Base-by-base conservation (phyloP, 92 coral and sea anemone species). In the Ricordea florida region DNA sequence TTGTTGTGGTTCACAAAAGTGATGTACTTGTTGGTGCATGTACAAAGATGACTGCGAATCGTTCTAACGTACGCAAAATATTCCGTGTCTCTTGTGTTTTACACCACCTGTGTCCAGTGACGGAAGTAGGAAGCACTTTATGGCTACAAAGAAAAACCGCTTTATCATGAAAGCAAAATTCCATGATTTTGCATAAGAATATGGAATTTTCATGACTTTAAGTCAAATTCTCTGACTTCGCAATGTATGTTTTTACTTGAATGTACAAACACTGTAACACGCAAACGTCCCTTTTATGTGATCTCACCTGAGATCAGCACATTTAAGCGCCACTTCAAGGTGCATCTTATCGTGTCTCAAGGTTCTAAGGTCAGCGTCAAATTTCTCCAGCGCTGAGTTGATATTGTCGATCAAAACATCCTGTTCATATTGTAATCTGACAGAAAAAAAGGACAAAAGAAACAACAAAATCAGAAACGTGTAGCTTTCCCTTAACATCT, bases 291-390 rank as follows among this genome's bases (percentile, higher is more conserved):
- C 11, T 14, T 27, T 4, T 38, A 18, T 43, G 8, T 40, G 18
- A 10, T 41, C 85, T 71, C 11, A 85, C 94, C 91, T 85, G 27
- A 96, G 85, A 64, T 96, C 97, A 38, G 99, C 99, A 62, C 97
- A 92, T 64, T 92, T 92, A 24, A 96, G 27, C 10, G 97, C 94
- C 43, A 92, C 94, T 63, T 96, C 97, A 46, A 78, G 72, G 63
- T 88, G 89, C 52, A 63, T 79, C 62, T 96, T 96, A 0, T 96
- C 99, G 47, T 92, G 99, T 14, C 92, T 88, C 38, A 96, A 57
- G 23, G 97, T 88, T 25, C 97, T 89, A 25, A 96, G 67, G 51
- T 96, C 97, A 21, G 97, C 99, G 74, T 96, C 99, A 61, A 96
- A 96, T 26, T 92, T 90, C 14, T 89, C 85, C 72, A 96, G 66